Conservation (phyloP, 2,797 vertebrate species). For the Echeneis naucrates region DNA sequence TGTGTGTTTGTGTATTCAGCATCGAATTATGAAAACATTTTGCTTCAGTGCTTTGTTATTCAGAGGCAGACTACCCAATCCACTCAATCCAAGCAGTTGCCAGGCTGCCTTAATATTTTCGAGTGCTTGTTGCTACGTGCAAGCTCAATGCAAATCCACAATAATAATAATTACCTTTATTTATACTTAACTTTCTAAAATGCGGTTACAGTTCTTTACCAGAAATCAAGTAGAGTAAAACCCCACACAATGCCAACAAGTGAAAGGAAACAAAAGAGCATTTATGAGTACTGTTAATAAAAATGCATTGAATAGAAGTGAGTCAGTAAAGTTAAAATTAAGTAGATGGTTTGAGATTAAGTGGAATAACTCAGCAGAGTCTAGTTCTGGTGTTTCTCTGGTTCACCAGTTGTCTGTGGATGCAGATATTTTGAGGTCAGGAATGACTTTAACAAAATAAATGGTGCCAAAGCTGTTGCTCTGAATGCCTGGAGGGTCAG, state of each 20-base stretch:
- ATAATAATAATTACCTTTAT: constrained; percentile 4
- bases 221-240: not conserved
- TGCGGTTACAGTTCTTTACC: not conserved
- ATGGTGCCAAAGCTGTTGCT: constrained; percentile 15
- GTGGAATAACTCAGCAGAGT: not conserved
- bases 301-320: not conserved
- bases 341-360: not conserved
- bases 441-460: constrained; percentile 24
- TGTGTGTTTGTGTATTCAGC: constrained; percentile 15
- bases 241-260: not conserved
- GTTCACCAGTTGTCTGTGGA: constrained; percentile 24
- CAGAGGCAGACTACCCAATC: constrained; percentile 7
- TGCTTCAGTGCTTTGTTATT: constrained; percentile 19
- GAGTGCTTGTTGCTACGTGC: constrained; percentile 3
- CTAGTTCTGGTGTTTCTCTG: not conserved
- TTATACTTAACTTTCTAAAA: not conserved
- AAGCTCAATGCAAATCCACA: not conserved
- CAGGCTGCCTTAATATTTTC: constrained; percentile 3
- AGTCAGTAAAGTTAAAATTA: not conserved
- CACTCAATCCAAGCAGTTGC: constrained; percentile 8
- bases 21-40: constrained; percentile 8
- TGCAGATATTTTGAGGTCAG: constrained; percentile 35
- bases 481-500: constrained; percentile 13
- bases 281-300: not conserved
- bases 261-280: constrained; percentile 4